Percentiles rank a stretch among this genome's conserved stretches.
phyloP scores from a whole-genome alignment of 2,888 invertebrate species.

The Neelides folsomi region DNA sequence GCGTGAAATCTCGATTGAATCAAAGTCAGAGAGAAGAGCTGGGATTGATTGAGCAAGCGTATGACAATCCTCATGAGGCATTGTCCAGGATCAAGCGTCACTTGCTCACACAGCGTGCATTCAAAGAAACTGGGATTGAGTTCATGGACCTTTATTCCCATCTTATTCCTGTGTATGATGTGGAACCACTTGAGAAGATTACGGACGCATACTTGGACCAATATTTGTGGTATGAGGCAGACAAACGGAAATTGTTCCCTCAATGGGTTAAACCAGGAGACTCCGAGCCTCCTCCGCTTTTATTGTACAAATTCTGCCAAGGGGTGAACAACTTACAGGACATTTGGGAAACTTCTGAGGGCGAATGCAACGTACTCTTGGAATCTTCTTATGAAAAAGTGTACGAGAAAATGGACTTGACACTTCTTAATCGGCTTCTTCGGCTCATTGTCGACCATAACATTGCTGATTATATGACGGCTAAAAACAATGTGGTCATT shows the following conservation, averaged over 20 bases:
- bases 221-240: conserved; percentile 98
- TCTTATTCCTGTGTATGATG: conserved; percentile 96
- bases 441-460: conserved; percentile 98
- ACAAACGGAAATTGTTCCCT: conserved; percentile 89
- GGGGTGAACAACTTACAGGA: conserved; percentile 93
- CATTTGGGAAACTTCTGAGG: conserved; percentile 97
- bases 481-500: conserved; percentile 99
- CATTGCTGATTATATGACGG: conserved; percentile 99
- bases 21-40: conserved; percentile 98
- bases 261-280: conserved; percentile 99
- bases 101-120: conserved; percentile 91
- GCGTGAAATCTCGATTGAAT: conserved; percentile 91
- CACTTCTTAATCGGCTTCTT: conserved; percentile 84
- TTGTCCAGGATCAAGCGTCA: conserved; percentile 98
- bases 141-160: conserved; percentile 99
- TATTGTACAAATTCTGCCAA: conserved; percentile 36
- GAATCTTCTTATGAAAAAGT: conserved; percentile 96
- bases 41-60: conserved; percentile 97
- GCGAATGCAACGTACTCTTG: conserved; percentile 94
- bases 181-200: conserved; percentile 97
- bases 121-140: conserved; percentile 98
- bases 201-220: conserved; percentile 99
- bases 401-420: conserved; percentile 99
- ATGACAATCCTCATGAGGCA: conserved; percentile 99
- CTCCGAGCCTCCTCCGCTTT: conserved; percentile 66